phyloP scores from a whole-genome alignment of 1,140 invertebrate genomes.

The Trichonephila inaurata region DNA sequence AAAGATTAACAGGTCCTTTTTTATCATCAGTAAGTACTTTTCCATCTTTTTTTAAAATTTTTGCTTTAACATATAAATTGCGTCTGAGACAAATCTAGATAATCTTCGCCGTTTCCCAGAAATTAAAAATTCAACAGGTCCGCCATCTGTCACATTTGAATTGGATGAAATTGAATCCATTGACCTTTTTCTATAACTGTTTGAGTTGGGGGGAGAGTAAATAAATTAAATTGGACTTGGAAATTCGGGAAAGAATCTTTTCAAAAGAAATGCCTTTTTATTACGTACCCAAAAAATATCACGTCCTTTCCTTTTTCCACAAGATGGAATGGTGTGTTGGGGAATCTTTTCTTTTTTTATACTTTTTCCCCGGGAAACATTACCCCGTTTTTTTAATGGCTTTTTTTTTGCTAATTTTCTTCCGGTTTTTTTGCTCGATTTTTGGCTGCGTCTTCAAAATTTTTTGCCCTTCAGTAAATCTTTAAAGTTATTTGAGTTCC shows the following conservation, averaged over 20 bases:
- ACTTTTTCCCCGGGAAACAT: conserved; percentile 16
- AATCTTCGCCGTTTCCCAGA: too few relatives aligned
- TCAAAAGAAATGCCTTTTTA: conserved; percentile 31
- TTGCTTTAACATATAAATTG: too few relatives aligned
- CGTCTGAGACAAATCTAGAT: too few relatives aligned
- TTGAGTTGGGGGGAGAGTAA: conserved; percentile 40
- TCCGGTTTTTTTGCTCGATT: conserved; percentile 9
- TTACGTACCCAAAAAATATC: conserved; percentile 57
- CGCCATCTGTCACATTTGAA: too few relatives aligned
- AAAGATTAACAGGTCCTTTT: conserved; percentile 52
- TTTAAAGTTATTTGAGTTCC: not conserved
- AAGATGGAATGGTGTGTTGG: not conserved
- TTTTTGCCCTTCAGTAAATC: conserved; percentile 37
- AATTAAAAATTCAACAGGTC: too few relatives aligned
- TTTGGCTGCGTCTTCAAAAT: conserved; percentile 18
- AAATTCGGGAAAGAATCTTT: conserved; percentile 50
- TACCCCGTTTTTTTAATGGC: not conserved
- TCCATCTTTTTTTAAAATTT: too few relatives aligned
- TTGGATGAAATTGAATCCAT: too few relatives aligned
- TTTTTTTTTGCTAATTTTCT: not conserved
- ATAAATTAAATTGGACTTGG: conserved; percentile 25
- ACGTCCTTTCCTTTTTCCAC: not conserved
- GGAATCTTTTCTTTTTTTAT: conserved; percentile 36
- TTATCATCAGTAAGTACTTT: too few relatives aligned
- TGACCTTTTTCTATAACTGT: too few relatives aligned